A percentile compares a stretch with the other conserved stretches of the same genome.
phyloP scores from a whole-genome alignment of 2,797 vertebrate species.

The Microtus agrestis region DNA sequence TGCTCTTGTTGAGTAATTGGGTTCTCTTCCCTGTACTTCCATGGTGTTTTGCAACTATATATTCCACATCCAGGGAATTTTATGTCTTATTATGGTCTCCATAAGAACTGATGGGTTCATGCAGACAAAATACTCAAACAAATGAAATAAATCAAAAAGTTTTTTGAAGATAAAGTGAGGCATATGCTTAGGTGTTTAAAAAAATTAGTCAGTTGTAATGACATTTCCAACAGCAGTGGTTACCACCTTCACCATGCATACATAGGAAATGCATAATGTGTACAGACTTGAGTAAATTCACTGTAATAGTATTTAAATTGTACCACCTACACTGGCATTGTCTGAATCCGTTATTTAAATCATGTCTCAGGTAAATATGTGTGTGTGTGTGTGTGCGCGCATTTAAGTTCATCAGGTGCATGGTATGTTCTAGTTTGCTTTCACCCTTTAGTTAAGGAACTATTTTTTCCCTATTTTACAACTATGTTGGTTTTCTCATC shows the following conservation, averaged over 20 bases:
- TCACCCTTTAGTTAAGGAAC: not conserved
- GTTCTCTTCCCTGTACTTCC: not conserved
- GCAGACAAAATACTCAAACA: not conserved
- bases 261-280: not conserved
- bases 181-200: not conserved
- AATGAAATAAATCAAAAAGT: not conserved
- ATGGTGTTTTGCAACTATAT: not conserved
- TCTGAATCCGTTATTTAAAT: not conserved
- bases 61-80: not conserved
- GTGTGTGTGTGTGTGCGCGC: too few species aligned
- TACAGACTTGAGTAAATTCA: not conserved
- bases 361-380: not conserved
- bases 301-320: not conserved
- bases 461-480: not conserved
- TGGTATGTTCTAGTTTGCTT: not conserved
- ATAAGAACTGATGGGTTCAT: not conserved
- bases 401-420: not conserved
- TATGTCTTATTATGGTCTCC: not conserved
- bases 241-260: not conserved
- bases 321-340: not conserved
- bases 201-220: not conserved
- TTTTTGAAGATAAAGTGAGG: not conserved
- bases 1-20: not conserved
- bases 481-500: not conserved
- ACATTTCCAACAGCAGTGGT: not conserved